Conservation (phyloP, 2,888 invertebrate species). For the Diplolepis rosae region DNA sequence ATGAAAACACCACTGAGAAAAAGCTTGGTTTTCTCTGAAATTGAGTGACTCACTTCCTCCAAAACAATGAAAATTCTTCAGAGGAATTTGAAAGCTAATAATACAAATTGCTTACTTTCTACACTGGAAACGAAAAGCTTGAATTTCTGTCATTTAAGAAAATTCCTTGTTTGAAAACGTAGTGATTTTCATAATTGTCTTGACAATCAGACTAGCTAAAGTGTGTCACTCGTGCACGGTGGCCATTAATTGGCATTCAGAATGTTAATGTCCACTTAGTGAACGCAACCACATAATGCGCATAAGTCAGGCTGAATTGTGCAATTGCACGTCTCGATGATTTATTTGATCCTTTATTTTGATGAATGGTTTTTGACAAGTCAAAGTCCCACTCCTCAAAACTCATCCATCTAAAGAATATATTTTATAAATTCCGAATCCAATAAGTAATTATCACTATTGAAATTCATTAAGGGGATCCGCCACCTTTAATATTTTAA, state of each 20-base stretch:
- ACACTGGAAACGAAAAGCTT: not conserved
- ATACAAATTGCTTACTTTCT: no score
- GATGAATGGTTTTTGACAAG: not conserved
- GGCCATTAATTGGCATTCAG: constrained; percentile 11
- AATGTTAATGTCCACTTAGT: constrained; percentile 15
- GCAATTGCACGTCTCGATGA: not conserved
- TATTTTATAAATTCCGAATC: not conserved
- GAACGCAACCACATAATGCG: constrained; percentile 6
- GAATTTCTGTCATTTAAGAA: not conserved
- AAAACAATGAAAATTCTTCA: no score
- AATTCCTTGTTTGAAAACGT: not conserved
- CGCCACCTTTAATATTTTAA: no score
- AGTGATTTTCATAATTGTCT: constrained; percentile 6
- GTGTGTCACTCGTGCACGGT: not conserved
- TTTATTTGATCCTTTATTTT: not conserved
- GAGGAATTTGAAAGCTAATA: no score
- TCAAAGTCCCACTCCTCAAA: not conserved
- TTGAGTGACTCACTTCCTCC: no score
- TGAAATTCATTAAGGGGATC: no score
- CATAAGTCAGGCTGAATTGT: not conserved
- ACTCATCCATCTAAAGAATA: not conserved
- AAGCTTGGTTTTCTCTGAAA: no score
- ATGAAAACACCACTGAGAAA: no score
- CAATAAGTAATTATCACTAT: not conserved
- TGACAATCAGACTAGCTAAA: not conserved